Percentiles rank a stretch among this genome's conserved stretches.
Evolutionary conservation across 2,797 vertebrate species (phyloP).

Genomic region (Hyperoplus lanceolatus): DNA sequence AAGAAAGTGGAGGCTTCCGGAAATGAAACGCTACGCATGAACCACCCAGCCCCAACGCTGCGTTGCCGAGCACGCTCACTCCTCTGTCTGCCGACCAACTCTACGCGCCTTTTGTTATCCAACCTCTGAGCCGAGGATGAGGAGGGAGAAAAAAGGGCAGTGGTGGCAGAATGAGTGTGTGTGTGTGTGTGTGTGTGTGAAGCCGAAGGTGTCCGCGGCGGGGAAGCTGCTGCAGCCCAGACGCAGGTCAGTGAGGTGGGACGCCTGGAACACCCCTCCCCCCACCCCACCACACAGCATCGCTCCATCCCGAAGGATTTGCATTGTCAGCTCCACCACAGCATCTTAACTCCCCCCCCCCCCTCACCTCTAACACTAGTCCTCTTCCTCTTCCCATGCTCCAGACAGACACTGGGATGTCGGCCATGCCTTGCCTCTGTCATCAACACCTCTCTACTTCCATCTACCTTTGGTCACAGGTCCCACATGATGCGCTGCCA

Average conservation of each 20-base stretch:
- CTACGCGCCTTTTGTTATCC: slow-evolving; percentile 89
- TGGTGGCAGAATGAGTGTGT: slow-evolving; percentile 16
- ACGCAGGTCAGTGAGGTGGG: slow-evolving; percentile 88
- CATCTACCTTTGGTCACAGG: slow-evolving; percentile 39
- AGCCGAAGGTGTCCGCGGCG: slow-evolving; percentile 44
- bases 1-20: slow-evolving; percentile 91
- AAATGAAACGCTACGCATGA: slow-evolving; percentile 86
- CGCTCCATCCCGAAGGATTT: slow-evolving; percentile 64
- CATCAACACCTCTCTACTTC: slow-evolving; percentile 65
- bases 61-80: slow-evolving; percentile 65
- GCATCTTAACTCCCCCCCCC: slow-evolving; percentile 58
- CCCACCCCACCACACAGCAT: slow-evolving; percentile 61
- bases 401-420: slow-evolving; percentile 75
- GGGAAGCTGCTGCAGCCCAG: slow-evolving; percentile 66
- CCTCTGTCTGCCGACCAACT: slow-evolving; percentile 89
- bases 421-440: slow-evolving; percentile 73
- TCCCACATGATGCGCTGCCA: slow-evolving; percentile 76
- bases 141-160: slow-evolving; percentile 64
- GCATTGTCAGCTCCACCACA: slow-evolving; percentile 75
- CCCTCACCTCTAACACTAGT: slow-evolving; percentile 1
- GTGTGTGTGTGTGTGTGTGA: not conserved
- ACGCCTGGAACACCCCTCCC: slow-evolving; percentile 39
- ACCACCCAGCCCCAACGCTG: slow-evolving; percentile 70
- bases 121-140: slow-evolving; percentile 71
- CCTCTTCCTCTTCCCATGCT: slow-evolving; percentile 39